phyloP scores from a whole-genome alignment of 2,888 invertebrate species.

The Caenorhabditis virilis region DNA sequence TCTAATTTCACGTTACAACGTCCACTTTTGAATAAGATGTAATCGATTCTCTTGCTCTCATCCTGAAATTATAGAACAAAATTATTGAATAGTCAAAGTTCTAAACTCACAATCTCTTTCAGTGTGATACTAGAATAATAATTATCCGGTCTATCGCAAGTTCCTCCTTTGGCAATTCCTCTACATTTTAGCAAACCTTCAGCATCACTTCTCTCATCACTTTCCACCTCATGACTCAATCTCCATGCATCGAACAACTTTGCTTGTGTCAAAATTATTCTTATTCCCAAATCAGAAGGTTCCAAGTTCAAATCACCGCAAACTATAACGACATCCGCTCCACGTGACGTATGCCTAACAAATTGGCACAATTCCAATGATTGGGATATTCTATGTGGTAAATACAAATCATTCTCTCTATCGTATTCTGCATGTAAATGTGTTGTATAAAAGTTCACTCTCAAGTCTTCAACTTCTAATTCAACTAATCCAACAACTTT shows the following conservation, averaged over 20 bases:
- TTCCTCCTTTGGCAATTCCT: constrained; percentile 73
- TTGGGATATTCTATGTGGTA: constrained; percentile 80
- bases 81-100: background rate
- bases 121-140: constrained; percentile 76
- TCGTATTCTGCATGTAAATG: constrained; percentile 96
- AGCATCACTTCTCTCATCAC: constrained; percentile 6
- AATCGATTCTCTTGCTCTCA: constrained; percentile 87
- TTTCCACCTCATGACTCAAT: constrained; percentile 33
- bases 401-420: constrained; percentile 80
- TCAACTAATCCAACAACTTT: constrained; percentile 76
- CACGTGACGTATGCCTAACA: constrained; percentile 78
- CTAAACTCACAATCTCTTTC: constrained; percentile 18
- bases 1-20: constrained; percentile 46
- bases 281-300: constrained; percentile 77
- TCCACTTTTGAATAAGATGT: constrained; percentile 77
- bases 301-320: constrained; percentile 94
- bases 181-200: constrained; percentile 16
- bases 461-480: constrained; percentile 72
- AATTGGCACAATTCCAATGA: constrained; percentile 93
- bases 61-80: constrained; percentile 40
- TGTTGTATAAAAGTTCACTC: constrained; percentile 85
- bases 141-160: constrained; percentile 82
- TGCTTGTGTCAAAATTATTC: constrained; percentile 57
- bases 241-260: constrained; percentile 65
- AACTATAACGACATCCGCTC: constrained; percentile 81